Percentiles rank a stretch among this genome's conserved stretches.
phyloP scores from a whole-genome alignment of 2,113 vertebrate species.

The Ceyx melanurus region DNA sequence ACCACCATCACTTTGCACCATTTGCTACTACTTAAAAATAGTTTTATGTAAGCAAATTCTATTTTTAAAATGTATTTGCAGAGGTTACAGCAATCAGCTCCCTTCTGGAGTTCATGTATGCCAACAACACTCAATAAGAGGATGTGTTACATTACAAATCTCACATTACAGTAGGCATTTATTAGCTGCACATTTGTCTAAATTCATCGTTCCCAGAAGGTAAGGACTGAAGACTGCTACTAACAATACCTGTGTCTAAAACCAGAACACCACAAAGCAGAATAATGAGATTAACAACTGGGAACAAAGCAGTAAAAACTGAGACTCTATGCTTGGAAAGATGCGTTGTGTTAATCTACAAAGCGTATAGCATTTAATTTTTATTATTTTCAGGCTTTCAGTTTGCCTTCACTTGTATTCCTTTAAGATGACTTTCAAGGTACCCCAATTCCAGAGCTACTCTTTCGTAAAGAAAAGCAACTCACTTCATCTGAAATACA shows the following conservation, averaged over 20 bases:
- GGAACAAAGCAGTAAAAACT: not conserved
- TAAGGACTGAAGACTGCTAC: not conserved
- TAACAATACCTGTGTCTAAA: not conserved
- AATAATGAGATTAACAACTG: not conserved
- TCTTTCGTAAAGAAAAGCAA: not conserved
- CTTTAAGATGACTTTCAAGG: not conserved
- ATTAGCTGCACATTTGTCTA: not conserved
- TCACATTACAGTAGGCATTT: not conserved
- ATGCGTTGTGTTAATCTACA: not conserved
- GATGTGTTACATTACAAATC: not conserved
- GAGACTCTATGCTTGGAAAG: not conserved
- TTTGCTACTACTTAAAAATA: not conserved
- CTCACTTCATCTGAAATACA: slow-evolving; percentile 93
- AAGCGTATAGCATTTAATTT: not conserved
- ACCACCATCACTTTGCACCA: not conserved
- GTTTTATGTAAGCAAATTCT: not conserved
- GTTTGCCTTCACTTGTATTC: not conserved
- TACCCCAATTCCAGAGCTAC: not conserved
- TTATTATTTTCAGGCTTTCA: not conserved
- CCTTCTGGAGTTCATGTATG: not conserved
- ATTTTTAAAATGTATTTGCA: not conserved
- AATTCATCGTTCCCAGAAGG: not conserved
- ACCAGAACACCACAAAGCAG: not conserved
- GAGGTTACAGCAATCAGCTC: not conserved
- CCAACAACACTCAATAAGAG: not conserved